Conservation (phyloP, 2,797 vertebrate genomes). For the Neostethus bicornis region DNA sequence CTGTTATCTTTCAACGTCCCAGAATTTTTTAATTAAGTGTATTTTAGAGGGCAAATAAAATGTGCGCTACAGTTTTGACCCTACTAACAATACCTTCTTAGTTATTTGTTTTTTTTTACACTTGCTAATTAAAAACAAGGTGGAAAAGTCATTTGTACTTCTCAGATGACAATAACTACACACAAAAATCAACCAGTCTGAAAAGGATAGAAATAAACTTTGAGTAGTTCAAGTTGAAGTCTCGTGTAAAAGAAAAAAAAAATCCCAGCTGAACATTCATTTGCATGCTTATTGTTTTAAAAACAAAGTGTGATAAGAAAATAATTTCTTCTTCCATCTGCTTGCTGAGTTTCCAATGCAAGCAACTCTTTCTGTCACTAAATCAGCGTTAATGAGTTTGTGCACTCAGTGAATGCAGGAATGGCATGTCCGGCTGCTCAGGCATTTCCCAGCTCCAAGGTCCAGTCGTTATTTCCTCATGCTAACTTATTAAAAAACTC, state of each 20-base stretch:
- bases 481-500: constrained; percentile 32
- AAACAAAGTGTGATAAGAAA: neutral
- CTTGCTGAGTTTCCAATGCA: constrained; percentile 13
- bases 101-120: too few species aligned
- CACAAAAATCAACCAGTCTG: too few species aligned
- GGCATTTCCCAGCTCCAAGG: constrained; percentile 16
- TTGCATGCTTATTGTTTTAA: neutral
- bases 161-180: too few species aligned
- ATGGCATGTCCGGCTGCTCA: constrained; percentile 46
- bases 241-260: neutral
- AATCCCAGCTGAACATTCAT: neutral
- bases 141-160: too few species aligned
- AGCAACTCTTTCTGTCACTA: constrained; percentile 38
- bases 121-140: too few species aligned
- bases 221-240: too few species aligned
- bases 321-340: neutral
- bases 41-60: too few species aligned
- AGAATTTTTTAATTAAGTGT: too few species aligned
- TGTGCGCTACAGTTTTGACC: too few species aligned
- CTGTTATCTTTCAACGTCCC: neutral
- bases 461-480: constrained; percentile 8
- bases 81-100: too few species aligned
- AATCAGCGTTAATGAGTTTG: constrained; percentile 57
- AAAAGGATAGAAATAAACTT: neutral
- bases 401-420: constrained; percentile 35